These are phyloP conservation scores for Labroides dimidiatus DNA, from an alignment of 2,797 vertebrate genomes.

Conservation along the genomic window DNA sequence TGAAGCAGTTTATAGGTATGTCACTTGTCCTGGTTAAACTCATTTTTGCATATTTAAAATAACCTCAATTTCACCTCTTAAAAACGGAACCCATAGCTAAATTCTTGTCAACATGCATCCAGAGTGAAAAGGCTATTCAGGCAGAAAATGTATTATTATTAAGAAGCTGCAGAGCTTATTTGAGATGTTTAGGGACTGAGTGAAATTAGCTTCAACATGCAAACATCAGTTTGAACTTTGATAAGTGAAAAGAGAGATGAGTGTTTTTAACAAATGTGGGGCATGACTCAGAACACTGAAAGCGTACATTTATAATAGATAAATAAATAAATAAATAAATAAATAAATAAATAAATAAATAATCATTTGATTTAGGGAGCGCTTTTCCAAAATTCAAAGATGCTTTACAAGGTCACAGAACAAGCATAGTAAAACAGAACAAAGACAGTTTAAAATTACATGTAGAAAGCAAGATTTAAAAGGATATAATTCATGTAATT, in stretches of 20 bases:
- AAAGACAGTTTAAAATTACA: too few species aligned
- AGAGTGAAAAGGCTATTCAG: neutral
- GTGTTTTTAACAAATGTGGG: neutral
- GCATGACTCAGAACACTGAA: too few species aligned
- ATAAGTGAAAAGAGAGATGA: neutral
- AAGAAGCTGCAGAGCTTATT: neutral
- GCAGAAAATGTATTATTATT: neutral
- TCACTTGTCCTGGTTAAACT: too few species aligned
- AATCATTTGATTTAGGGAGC: too few species aligned
- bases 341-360: too few species aligned
- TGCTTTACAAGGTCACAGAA: too few species aligned
- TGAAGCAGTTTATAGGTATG: neutral
- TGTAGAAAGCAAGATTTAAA: too few species aligned
- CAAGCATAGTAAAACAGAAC: too few species aligned
- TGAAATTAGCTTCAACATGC: neutral
- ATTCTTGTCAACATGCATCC: neutral
- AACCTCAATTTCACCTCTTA: neutral
- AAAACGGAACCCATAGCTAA: neutral
- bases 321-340: too few species aligned
- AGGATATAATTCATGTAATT: too few species aligned
- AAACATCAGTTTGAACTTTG: neutral
- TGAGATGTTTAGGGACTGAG: neutral
- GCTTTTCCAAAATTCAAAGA: too few species aligned
- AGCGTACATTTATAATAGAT: too few species aligned
- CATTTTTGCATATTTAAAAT: neutral